These are phyloP conservation scores for Ictalurus punctatus DNA, from an alignment of 2,113 vertebrate genomes.

Conservation along the genomic window DNA sequence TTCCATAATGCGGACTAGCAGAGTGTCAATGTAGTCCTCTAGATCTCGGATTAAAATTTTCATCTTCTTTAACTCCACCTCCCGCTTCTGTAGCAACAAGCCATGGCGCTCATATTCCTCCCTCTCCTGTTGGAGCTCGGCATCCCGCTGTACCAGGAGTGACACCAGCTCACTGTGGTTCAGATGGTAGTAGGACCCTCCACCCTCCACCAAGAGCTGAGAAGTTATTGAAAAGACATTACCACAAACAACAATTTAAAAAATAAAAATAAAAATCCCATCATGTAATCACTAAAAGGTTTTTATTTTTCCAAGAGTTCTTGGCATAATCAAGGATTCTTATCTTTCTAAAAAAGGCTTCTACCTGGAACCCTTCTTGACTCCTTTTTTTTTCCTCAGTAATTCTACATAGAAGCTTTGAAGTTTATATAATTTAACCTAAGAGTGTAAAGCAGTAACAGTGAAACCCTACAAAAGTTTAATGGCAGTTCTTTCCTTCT, in stretches of 20 bases:
- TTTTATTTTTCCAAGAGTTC: background rate
- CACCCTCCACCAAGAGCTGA: slow-evolving; percentile 73
- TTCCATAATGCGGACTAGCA: slow-evolving; percentile 97
- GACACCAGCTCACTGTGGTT: slow-evolving; percentile 90
- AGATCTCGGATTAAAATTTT: slow-evolving; percentile 85
- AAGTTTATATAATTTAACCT: background rate
- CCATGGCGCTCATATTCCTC: slow-evolving; percentile 79
- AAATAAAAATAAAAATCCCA: too few relatives aligned
- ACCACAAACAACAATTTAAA: background rate
- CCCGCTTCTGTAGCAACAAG: slow-evolving; percentile 82
- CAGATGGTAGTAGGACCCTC: slow-evolving; percentile 91
- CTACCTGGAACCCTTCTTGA: background rate
- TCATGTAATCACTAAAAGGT: background rate
- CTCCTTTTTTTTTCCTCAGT: background rate
- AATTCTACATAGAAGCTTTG: background rate
- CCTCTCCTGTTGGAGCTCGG: slow-evolving; percentile 77
- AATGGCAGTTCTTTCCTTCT: background rate
- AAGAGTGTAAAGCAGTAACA: background rate
- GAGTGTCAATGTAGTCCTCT: slow-evolving; percentile 96
- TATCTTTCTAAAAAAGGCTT: background rate
- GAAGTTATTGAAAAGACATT: slow-evolving; percentile 13
- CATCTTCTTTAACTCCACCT: slow-evolving; percentile 84
- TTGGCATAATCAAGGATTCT: background rate
- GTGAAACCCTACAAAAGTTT: background rate
- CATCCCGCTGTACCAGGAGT: slow-evolving; percentile 83